Percentiles rank a stretch among this genome's conserved stretches.
Conservation (phyloP, 1,140 invertebrate species). For the Lasaia peninsularis region DNA sequence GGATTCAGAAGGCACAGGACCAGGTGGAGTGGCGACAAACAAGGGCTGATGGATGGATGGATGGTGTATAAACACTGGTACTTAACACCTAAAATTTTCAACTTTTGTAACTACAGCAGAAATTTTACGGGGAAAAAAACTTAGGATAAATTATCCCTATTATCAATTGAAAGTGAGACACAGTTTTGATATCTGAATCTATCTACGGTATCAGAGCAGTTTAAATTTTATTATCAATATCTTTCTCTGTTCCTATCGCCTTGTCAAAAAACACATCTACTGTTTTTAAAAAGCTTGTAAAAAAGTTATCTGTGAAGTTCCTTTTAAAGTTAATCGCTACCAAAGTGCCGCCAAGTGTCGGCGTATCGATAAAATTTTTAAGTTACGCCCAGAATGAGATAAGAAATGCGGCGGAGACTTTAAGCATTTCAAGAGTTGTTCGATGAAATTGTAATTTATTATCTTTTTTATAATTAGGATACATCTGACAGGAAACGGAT, state of each 20-base stretch:
- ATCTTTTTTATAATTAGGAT: conserved; percentile 14
- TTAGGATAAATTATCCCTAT: too few species aligned
- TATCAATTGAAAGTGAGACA: too few species aligned
- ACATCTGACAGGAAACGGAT: background rate
- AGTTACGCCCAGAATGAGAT: conserved; percentile 34
- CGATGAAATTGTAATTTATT: conserved; percentile 12
- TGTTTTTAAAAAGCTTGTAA: conserved; percentile 18
- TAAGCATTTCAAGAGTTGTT: conserved; percentile 8
- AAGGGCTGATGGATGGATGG: too few species aligned
- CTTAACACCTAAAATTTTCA: too few species aligned
- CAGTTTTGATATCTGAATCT: too few species aligned
- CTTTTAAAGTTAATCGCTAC: conserved; percentile 30
- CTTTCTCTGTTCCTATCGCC: conserved; percentile 16
- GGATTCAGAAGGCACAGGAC: too few species aligned
- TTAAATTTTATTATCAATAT: conserved; percentile 6
- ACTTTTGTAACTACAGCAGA: too few species aligned
- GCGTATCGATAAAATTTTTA: conserved; percentile 45
- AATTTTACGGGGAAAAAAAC: too few species aligned
- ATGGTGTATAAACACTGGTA: too few species aligned
- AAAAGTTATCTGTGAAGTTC: conserved; percentile 20
- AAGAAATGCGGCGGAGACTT: conserved; percentile 22
- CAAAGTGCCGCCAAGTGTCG: conserved; percentile 52
- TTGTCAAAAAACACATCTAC: conserved; percentile 16
- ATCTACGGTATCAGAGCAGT: too few species aligned
- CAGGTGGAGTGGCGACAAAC: too few species aligned